phyloP scores from a whole-genome alignment of 2,888 invertebrate species.

The Drosophila mimica region DNA sequence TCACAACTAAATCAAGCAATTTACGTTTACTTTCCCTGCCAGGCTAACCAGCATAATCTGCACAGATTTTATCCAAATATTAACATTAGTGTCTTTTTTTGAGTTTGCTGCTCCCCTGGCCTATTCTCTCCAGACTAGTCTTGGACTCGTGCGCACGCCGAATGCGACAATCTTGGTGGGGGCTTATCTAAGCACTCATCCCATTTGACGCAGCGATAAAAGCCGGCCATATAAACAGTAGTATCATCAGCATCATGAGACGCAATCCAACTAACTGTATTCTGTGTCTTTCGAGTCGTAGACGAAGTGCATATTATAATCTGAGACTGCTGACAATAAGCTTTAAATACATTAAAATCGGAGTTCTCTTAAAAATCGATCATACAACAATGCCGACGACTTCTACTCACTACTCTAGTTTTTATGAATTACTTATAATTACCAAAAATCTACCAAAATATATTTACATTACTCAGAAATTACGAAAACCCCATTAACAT shows the following conservation, averaged over 20 bases:
- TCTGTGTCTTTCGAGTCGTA: neutral
- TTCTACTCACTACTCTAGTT: neutral
- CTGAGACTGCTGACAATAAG: neutral
- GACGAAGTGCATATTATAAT: neutral
- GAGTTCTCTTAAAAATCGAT: neutral
- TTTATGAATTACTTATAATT: neutral
- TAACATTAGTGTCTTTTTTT: constrained; percentile 34
- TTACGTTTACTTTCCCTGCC: constrained; percentile 38
- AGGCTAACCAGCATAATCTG: constrained; percentile 21
- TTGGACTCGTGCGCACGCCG: constrained; percentile 33
- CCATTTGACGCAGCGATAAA: constrained; percentile 73
- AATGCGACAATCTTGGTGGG: constrained; percentile 61
- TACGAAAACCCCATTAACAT: neutral
- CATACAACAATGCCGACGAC: neutral
- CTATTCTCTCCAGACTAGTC: constrained; percentile 18
- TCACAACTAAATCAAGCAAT: constrained; percentile 31
- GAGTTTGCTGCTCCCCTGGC: constrained; percentile 27
- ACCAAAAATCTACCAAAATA: neutral
- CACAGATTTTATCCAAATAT: constrained; percentile 36
- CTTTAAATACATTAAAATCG: neutral
- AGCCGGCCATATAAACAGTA: constrained; percentile 48
- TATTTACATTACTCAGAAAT: accelerated
- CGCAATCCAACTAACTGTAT: constrained; percentile 10
- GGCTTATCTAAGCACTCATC: constrained; percentile 65
- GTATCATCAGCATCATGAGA: constrained; percentile 40